Conservation (phyloP, 2,797 vertebrate genomes). For the Darevskia nairensis region DNA sequence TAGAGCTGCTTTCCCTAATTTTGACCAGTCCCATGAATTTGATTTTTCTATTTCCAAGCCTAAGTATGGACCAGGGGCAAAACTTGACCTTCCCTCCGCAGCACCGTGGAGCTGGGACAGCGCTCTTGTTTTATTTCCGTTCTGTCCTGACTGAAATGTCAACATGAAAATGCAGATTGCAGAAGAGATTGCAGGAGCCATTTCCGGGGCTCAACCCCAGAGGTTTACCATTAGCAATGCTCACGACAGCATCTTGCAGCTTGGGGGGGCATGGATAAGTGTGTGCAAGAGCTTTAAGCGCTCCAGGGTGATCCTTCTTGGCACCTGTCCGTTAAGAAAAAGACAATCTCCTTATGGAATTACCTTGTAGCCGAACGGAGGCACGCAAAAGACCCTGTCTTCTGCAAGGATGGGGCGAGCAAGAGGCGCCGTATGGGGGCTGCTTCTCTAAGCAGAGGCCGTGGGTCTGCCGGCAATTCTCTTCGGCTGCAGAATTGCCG, state of each 20-base stretch:
- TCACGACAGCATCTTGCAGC: no score
- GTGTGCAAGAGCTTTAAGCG: no score
- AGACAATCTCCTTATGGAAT: neutral
- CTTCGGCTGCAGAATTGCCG: conserved; percentile 3
- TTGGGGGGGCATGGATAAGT: no score
- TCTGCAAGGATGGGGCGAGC: conserved; percentile 26
- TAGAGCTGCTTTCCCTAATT: neutral
- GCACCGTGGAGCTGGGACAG: no score
- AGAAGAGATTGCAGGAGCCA: no score
- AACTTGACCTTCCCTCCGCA: no score
- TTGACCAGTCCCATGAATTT: neutral
- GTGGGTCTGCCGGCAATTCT: neutral
- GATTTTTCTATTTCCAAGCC: neutral
- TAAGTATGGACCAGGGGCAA: neutral
- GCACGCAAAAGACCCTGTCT: neutral
- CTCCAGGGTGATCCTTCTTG: no score
- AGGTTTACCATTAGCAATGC: no score
- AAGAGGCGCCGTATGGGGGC: neutral
- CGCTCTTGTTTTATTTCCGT: no score
- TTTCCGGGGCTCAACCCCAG: no score
- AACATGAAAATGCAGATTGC: no score
- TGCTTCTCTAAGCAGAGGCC: conserved; percentile 28
- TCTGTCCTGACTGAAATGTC: no score
- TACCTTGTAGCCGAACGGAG: neutral
- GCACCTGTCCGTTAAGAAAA: neutral